Evolutionary conservation across 2,113 vertebrate genomes (phyloP), one percentile per base, ranked within the genome.

Genomic region (Indicator indicator): DNA sequence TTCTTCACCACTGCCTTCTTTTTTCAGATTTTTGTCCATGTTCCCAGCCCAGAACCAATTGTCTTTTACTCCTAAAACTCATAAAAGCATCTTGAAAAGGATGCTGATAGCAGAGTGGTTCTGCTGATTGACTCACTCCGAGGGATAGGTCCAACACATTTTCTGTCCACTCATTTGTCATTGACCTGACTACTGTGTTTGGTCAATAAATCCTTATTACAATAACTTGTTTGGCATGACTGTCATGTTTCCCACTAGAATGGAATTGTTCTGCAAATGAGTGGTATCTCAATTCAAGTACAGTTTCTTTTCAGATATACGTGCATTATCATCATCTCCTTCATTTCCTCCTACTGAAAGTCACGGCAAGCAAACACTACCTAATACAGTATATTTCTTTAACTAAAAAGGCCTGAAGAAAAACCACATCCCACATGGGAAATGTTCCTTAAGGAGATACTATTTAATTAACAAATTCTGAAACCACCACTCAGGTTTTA

Each of bases 141-240:
- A 82, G 76, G 30, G 52, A 50, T 3, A 52, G 33, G 48, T 92
- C 94, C 67, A 52, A 30, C 11, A 74, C 3, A 5, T 48, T 69
- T 95, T 89, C 87, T 94, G 75, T 83, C 76, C n/a, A 59, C 64
- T 83, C 69, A 84, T 82, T 96, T 84, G n/a, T 27, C 88, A 97
- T 91, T 46, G 94, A 97, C 94, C 75, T 59, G n/a, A 70, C 62
- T 69, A 58, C 38, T 75, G 73, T 93, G 36, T 62, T 82, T 40
- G 26, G 89, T 95, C 96, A 91, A 95, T 94, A 97, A 94, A 94
- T 82, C 75, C 91, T 88, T 87, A 90, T 56, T 78, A 87, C 46
- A 93, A 46, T 82, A 84, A 94, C 70, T 94, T 81, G 30, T 75
- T 93, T 81, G 0, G 0, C 30, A 20, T 70, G 65, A 82, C 82